These are phyloP conservation scores for Anguilla pacifica DNA, from an alignment of 2,797 vertebrate genomes.

Conservation along the genomic window DNA sequence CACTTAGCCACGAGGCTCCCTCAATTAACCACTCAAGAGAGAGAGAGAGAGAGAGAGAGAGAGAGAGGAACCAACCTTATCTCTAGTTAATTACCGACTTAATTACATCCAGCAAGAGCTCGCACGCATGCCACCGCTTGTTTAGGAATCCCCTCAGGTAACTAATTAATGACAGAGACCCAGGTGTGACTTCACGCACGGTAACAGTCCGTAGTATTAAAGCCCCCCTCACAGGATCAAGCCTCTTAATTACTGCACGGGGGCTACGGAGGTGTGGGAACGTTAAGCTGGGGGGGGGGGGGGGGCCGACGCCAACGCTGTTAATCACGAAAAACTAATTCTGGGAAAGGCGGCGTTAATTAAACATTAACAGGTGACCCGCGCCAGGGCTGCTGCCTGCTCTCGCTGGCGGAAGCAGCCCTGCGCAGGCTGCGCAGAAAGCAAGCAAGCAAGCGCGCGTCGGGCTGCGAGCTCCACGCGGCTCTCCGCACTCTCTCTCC, in stretches of 20 bases:
- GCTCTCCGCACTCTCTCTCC: no score
- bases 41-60: background rate
- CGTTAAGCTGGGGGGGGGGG: slow-evolving; percentile 42
- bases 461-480: no score
- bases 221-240: slow-evolving; percentile 49
- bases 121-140: slow-evolving; percentile 38
- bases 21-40: slow-evolving; percentile 15
- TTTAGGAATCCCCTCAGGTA: slow-evolving; percentile 63
- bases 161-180: slow-evolving; percentile 62
- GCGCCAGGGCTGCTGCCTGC: slow-evolving; percentile 50
- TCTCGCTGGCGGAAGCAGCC: slow-evolving; percentile 31
- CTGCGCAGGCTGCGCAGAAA: background rate
- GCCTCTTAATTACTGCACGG: slow-evolving; percentile 63
- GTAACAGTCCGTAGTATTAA: slow-evolving; percentile 54
- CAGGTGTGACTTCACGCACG: slow-evolving; percentile 67
- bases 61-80: background rate
- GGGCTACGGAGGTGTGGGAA: slow-evolving; percentile 61
- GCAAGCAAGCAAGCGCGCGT: no score
- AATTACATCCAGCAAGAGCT: slow-evolving; percentile 34
- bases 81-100: slow-evolving; percentile 39
- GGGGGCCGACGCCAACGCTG: slow-evolving; percentile 23
- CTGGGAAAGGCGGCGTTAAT: slow-evolving; percentile 52
- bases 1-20: slow-evolving; percentile 41
- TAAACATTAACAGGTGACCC: slow-evolving; percentile 51
- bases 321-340: slow-evolving; percentile 55